phyloP scores from a whole-genome alignment of 2,888 invertebrate genomes.

The Erebia aethiops region DNA sequence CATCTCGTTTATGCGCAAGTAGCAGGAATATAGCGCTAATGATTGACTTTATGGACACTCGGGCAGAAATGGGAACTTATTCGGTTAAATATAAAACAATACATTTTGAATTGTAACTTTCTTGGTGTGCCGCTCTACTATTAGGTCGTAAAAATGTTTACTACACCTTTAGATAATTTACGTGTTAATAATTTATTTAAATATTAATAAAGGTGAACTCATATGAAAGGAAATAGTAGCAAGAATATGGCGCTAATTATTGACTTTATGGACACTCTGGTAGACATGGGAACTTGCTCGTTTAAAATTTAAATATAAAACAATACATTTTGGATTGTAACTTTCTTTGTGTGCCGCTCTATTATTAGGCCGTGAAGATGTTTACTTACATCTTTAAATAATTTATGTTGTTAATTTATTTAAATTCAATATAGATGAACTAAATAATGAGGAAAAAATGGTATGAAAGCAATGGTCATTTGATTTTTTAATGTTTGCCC shows the following conservation, averaged over 20 bases:
- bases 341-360: neutral
- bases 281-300: conserved; percentile 4
- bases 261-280: conserved; percentile 23
- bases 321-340: conserved; percentile 7
- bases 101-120: neutral
- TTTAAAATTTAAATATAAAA: conserved; percentile 3
- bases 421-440: no score
- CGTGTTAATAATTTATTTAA: no score
- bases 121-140: neutral
- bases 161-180: no score
- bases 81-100: conserved; percentile 14
- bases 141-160: neutral
- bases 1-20: conserved; percentile 42
- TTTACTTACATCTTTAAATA: neutral
- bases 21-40: conserved; percentile 25
- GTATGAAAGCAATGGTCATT: no score
- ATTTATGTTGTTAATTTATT: no score
- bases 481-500: no score
- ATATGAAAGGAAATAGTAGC: neutral
- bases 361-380: neutral
- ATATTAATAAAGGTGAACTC: no score
- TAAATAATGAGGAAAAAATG: no score
- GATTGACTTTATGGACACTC: conserved; percentile 27
- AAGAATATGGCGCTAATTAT: conserved; percentile 28
- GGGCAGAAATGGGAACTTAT: conserved; percentile 11